These are phyloP conservation scores for Centropristis striata DNA, from an alignment of 2,113 vertebrate species.

Conservation along the genomic window DNA sequence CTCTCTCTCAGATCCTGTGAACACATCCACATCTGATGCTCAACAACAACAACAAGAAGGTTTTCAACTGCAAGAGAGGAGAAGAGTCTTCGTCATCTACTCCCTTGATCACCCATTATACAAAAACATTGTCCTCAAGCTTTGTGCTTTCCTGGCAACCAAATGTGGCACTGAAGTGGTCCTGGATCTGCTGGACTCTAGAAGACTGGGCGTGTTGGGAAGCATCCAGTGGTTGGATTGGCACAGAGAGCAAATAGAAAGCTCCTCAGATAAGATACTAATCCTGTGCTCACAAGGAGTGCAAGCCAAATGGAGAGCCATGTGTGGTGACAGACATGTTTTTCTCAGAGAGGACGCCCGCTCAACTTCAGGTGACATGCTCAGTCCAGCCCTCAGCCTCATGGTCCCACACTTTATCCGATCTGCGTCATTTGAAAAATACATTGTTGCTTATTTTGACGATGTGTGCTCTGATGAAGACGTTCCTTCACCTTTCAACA, in stretches of 20 bases:
- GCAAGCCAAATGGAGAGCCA: slow-evolving; percentile 93
- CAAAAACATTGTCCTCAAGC: slow-evolving; percentile 90
- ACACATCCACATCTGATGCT: not conserved
- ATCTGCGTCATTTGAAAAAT: slow-evolving; percentile 89
- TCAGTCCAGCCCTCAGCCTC: slow-evolving; percentile 90
- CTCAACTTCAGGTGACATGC: slow-evolving; percentile 88
- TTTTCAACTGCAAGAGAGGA: slow-evolving; percentile 54
- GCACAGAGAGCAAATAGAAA: slow-evolving; percentile 88
- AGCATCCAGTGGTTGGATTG: slow-evolving; percentile 90
- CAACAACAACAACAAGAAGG: slow-evolving; percentile 8
- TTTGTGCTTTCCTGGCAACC: slow-evolving; percentile 89
- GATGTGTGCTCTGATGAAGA: slow-evolving; percentile 87
- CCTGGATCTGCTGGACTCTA: slow-evolving; percentile 90
- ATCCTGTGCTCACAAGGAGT: slow-evolving; percentile 93
- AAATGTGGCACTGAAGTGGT: slow-evolving; percentile 91
- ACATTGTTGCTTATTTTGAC: slow-evolving; percentile 93
- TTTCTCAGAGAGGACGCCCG: slow-evolving; percentile 86
- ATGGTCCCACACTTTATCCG: slow-evolving; percentile 91
- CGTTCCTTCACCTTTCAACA: slow-evolving; percentile 90
- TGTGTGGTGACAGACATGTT: slow-evolving; percentile 85
- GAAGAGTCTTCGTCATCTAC: slow-evolving; percentile 92
- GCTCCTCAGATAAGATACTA: slow-evolving; percentile 90
- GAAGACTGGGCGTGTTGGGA: slow-evolving; percentile 88
- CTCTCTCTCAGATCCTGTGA: slow-evolving; percentile 47
- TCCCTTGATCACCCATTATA: slow-evolving; percentile 93